Base-by-base conservation (phyloP, 1,140 invertebrate species). In the Cyphomyrmex costatus region DNA sequence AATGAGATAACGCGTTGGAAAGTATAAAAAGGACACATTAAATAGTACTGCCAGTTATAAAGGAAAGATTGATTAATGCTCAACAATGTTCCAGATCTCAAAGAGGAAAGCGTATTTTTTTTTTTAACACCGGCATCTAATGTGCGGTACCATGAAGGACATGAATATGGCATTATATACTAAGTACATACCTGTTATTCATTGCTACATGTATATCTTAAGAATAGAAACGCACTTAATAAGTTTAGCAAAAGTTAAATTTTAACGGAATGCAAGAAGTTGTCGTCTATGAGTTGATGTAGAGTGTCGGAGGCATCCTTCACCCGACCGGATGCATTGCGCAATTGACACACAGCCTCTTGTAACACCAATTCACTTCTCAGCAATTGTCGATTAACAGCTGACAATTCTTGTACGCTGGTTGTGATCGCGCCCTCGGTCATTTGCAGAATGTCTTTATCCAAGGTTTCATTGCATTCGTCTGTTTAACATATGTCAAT, bases 11-110 rank as follows among this genome's bases (percentile, higher is more conserved):
- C n/a, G 14, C 74, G 73, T 70, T 91, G 91, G 89, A 63, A 82
- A 88, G 89, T 91, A 92, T 63, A 80, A 78, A n/a, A 88, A 88
- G 89, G 76, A 91, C 78, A 83, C 91, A 93, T 93, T 91, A 90
- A 92, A 93, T 94, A 94, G 93, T 92, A 94, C 94, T 94, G 94
- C 94, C 93, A 94, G 91, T 92, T 89, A n/a, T n/a, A 88, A 91
- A 90, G 70, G 86, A 73, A 87, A 89, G 90, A 90, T 91, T 88
- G 90, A 93, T 91, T 90, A 92, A 92, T 94, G 93, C 93, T 94
- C 93, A 94, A 94, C 79, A 88, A 91, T 80, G 78, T 90, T 84
- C 88, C 5, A 51, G 88, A 53, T 89, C 76, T 89, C 86, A 86
- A 86, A 89, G 90, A 86, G 85, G 91, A 60, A 65, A 80, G 60